These are phyloP conservation scores for Penelope pileata DNA, from an alignment of 2,113 vertebrate species.

Conservation along the genomic window DNA sequence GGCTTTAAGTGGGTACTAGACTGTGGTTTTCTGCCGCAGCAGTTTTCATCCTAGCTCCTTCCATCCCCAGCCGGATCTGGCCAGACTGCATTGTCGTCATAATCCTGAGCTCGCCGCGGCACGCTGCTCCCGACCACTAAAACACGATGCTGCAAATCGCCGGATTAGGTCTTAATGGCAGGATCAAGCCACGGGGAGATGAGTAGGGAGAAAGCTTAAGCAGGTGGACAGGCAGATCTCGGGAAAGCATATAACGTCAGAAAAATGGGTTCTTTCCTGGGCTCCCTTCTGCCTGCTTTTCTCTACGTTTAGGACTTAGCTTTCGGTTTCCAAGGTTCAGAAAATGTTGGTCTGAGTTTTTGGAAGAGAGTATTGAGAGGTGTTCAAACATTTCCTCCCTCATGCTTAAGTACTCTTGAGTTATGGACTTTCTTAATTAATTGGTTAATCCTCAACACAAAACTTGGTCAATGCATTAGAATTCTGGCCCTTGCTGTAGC, in stretches of 20 bases:
- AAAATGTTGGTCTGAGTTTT: background rate
- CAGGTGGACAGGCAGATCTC: background rate
- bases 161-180: conserved; percentile 56
- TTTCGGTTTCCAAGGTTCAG: background rate
- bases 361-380: background rate
- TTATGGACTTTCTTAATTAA: background rate
- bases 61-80: background rate
- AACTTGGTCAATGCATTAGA: background rate
- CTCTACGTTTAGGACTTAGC: background rate
- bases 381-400: background rate
- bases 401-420: background rate
- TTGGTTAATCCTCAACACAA: background rate
- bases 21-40: background rate
- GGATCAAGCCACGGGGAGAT: background rate
- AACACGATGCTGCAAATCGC: background rate
- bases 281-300: background rate
- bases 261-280: background rate
- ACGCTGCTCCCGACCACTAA: background rate
- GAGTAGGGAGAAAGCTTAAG: background rate
- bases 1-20: background rate
- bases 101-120: conserved; percentile 17
- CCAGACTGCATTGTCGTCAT: background rate
- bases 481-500: background rate
- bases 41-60: background rate
- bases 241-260: background rate